Base-by-base conservation (phyloP, 2,113 vertebrate genomes). In the Numida meleagris region DNA sequence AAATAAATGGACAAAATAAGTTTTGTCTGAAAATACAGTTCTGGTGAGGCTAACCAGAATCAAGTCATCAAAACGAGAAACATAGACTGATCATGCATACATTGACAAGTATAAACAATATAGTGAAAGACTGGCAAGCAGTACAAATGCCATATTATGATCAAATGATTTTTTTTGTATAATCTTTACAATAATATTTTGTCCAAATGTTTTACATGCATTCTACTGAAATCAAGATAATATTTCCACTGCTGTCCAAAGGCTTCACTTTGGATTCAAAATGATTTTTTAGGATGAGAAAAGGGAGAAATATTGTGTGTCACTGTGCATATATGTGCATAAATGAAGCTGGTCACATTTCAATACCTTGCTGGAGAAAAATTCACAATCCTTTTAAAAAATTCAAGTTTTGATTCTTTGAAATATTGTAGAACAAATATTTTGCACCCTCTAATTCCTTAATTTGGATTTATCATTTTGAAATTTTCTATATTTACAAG, bases 121-220 rank as follows among this genome's bases (percentile, higher is more conserved):
- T 7, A 70, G 50, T 50, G 43, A 53, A 20, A 58, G 18, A 27
- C 34, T 73, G 10, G 16, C 55, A 86, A 45, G 31, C n/a, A 62
- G 10, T 23, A 11, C 3, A 53, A n/a, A 50, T 0, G 1, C 10
- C 43, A 27, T 2, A 59, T 6, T 24, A 46, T 7, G 11, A 58
- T 24, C 6, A 38, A 21, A 18, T 46, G 45, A 0, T 19, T 9
- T 43, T 34, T 75, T 42, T 9, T 25, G 4, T 23, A 2, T n/a
- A 50, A 33, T 33, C 2, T 24, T 43, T 59, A 23, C 3, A 88
- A 31, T 1, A 55, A 5, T 18, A 16, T 65, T 75, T 84, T 21
- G 21, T 23, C 9, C 5, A n/a, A 10, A 15, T 3, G 2, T 46
- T 29, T 68, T 65, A 50, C 2, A 12, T 18, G 4, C 0, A 23